These are phyloP conservation scores for Apostichopus parvimensis DNA, from an alignment of 35 echinoderm and acorn worm genomes.

Conservation along the genomic window DNA sequence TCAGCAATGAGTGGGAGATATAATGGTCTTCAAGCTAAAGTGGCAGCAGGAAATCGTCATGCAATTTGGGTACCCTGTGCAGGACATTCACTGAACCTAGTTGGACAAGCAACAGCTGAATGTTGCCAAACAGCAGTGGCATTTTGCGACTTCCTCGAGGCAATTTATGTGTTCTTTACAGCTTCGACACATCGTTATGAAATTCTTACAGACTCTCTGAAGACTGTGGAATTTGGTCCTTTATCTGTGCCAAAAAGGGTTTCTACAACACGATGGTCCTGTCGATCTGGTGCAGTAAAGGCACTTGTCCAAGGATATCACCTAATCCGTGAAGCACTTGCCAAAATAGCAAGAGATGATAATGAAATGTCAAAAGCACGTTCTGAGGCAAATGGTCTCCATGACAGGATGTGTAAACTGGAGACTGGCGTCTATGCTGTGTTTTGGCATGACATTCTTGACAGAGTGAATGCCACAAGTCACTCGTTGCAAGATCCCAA, in stretches of 20 bases:
- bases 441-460: background rate
- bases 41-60: background rate
- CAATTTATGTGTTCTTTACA: background rate
- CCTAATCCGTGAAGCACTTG: background rate
- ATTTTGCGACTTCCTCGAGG: background rate
- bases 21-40: background rate
- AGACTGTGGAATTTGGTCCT: background rate
- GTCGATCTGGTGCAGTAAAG: background rate
- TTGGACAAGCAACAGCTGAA: background rate
- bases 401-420: background rate
- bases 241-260: background rate
- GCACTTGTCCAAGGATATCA: slow-evolving; percentile 19
- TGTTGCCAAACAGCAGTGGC: background rate
- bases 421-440: background rate
- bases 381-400: background rate
- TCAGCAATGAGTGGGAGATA: slow-evolving; percentile 18
- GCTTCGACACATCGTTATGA: background rate
- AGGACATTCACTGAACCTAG: slow-evolving; percentile 6
- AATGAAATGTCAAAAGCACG: background rate
- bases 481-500: background rate
- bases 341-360: background rate
- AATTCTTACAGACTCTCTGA: slow-evolving; percentile 10
- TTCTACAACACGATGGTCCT: slow-evolving; percentile 2
- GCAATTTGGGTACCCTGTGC: slow-evolving; percentile 1
- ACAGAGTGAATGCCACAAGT: background rate